These are phyloP conservation scores for Gopherus evgoodei DNA, from an alignment of 2,113 vertebrate species.

Conservation along the genomic window DNA sequence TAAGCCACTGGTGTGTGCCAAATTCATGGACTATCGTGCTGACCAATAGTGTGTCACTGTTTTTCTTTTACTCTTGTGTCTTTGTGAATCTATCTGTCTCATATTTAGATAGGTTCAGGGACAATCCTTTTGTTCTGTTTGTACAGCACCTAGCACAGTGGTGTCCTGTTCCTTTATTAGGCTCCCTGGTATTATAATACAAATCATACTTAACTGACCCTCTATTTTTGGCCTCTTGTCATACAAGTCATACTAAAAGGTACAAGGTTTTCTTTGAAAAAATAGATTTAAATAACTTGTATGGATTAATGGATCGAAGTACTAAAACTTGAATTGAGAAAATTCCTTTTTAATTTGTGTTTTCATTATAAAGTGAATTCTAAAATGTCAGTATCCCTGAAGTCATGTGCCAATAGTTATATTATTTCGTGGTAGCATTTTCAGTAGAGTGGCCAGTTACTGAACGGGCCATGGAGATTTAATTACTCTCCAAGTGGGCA, in stretches of 20 bases:
- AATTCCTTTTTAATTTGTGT: no score
- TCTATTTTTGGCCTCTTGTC: background rate
- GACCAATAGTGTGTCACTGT: background rate
- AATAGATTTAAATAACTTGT: background rate
- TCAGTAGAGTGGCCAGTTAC: background rate
- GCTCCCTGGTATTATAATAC: background rate
- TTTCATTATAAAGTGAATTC: background rate
- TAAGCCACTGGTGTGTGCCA: background rate
- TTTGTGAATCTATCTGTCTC: background rate
- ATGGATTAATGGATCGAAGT: background rate
- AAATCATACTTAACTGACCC: background rate
- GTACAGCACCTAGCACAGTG: background rate
- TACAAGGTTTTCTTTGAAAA: background rate
- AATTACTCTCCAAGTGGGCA: background rate
- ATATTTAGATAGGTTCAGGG: background rate
- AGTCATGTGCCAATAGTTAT: background rate
- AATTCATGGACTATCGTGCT: background rate
- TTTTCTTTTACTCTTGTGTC: background rate
- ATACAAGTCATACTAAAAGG: background rate
- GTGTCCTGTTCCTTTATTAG: background rate
- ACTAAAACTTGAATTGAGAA: background rate
- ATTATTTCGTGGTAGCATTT: background rate
- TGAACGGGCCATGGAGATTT: background rate
- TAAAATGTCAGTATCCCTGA: background rate
- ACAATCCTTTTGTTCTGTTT: background rate